These are phyloP conservation scores for Cirrhinus molitorella DNA, from an alignment of 2,797 vertebrate species.

Conservation along the genomic window DNA sequence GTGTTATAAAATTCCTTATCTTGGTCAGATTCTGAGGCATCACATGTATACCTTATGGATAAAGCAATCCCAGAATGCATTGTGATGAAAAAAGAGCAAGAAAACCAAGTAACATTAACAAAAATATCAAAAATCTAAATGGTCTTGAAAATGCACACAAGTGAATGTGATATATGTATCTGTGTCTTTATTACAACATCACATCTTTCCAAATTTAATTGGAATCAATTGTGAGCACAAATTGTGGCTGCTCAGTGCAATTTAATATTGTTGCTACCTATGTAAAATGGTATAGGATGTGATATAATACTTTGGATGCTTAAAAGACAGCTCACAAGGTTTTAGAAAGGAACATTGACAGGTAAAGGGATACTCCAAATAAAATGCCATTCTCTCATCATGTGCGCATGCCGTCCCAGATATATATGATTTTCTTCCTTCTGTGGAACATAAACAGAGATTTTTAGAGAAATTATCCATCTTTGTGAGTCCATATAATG, in stretches of 20 bases:
- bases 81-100: conserved; percentile 8
- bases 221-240: background rate
- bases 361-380: background rate
- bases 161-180: background rate
- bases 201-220: background rate
- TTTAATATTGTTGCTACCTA: background rate
- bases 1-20: background rate
- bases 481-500: background rate
- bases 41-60: background rate
- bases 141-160: background rate
- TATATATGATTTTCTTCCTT: background rate
- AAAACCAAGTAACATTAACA: too few species aligned
- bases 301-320: background rate
- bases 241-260: background rate
- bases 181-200: background rate
- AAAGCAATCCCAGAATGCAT: background rate
- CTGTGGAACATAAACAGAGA: background rate
- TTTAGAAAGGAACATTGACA: background rate
- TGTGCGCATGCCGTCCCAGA: background rate
- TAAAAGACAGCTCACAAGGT: background rate
- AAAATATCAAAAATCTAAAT: too few species aligned
- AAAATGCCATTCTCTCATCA: background rate
- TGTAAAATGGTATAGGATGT: background rate
- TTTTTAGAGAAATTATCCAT: background rate
- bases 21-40: background rate